Conservation (phyloP, 2,113 vertebrate species). For the Notiomystis cincta region DNA sequence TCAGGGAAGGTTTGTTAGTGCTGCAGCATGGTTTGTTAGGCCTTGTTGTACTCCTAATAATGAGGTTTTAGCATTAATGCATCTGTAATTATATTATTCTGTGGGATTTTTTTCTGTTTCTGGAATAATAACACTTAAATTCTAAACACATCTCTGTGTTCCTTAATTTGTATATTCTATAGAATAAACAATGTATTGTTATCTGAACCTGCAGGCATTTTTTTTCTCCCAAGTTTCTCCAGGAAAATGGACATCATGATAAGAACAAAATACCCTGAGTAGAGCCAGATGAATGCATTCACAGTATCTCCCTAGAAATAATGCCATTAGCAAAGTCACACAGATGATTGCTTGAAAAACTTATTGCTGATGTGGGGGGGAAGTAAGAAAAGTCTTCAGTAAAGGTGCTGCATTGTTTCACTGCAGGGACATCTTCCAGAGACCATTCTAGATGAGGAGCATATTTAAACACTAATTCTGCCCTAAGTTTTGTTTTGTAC, state of each 20-base stretch:
- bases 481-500: neutral
- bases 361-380: neutral
- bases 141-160: neutral
- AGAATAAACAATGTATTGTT: neutral
- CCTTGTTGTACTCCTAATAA: conserved; percentile 41
- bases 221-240: neutral
- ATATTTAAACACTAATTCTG: neutral
- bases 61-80: conserved; percentile 6
- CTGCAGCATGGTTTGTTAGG: conserved; percentile 21
- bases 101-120: neutral
- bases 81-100: neutral
- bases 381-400: neutral
- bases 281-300: neutral
- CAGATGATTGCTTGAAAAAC: neutral
- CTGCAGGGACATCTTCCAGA: neutral
- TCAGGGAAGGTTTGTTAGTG: conserved; percentile 15
- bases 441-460: neutral
- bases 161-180: neutral
- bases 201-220: neutral
- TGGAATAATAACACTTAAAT: neutral
- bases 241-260: neutral
- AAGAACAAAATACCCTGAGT: neutral
- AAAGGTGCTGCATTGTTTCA: neutral
- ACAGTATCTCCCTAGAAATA: neutral
- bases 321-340: neutral